Evolutionary conservation across 2,888 invertebrate species (phyloP), one percentile per base, ranked within the genome.

Genomic region (Caenorhabditis panamensis): DNA sequence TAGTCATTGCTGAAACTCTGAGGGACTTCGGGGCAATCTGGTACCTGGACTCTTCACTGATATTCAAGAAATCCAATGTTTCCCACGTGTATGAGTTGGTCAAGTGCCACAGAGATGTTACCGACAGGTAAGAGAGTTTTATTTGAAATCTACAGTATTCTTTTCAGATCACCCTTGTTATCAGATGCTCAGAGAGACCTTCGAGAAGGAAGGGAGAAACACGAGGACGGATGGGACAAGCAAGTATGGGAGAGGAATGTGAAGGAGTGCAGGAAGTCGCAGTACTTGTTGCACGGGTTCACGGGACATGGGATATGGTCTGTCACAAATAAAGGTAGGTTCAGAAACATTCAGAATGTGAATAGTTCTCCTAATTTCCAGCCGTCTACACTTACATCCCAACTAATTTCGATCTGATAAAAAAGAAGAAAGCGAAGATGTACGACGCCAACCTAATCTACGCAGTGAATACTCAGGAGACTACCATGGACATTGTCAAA

Each of bases 341-440:
- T 16, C 16, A 13, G 41, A 16, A 13, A n/a, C n/a, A n/a, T n/a
- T n/a, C n/a, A n/a, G n/a, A n/a, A n/a, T n/a, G n/a, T n/a, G n/a
- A n/a, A n/a, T n/a, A n/a, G n/a, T 13, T 41, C 9, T 9, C 41
- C 41, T 16, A n/a, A n/a, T 47, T 81, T 84, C 18, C 89, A n/a
- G 87, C 83, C n/a, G 91, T 91, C 89, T 89, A 89, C 78, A 82
- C 87, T 20, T 91, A 88, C 75, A 79, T 91, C 9, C 88, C 90
- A 41, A 89, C 90, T 0, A 88, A 91, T 75, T 73, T 76, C 13
- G 72, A 81, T 22, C 87, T 87, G 47, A 64, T 91, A 31, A 84
- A 84, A 37, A 59, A 73, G 41, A 18, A 51, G n/a, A 75, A 67
- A 18, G 81, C 83, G 11, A 78, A 83, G 53, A 83, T 87, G 67